Conservation (phyloP, 2,888 invertebrate species). For the Caenorhabditis sp. region DNA sequence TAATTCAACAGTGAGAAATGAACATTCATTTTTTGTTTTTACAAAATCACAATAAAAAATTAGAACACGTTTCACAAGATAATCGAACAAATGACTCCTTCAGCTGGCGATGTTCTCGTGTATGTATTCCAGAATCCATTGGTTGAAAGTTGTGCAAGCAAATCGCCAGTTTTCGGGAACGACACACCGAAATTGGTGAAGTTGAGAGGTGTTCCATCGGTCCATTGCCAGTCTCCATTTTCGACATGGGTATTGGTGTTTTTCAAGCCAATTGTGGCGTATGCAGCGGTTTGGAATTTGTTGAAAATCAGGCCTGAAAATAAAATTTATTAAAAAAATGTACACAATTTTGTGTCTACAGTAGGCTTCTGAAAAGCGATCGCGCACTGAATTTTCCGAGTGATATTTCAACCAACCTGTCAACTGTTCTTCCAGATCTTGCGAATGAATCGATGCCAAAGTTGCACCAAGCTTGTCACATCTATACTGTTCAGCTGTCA, state of each 20-base stretch:
- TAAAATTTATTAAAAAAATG: neutral
- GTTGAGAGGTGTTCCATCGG: neutral
- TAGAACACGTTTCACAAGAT: neutral
- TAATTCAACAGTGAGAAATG: neutral
- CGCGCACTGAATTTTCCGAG: too few relatives aligned
- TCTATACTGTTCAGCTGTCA: conserved; percentile 28
- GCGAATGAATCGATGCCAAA: conserved; percentile 23
- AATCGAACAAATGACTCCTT: neutral
- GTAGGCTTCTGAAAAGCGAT: too few relatives aligned
- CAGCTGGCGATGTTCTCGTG: neutral
- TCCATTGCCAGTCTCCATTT: neutral
- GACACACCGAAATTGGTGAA: neutral
- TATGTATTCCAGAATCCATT: neutral
- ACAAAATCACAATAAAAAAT: too few relatives aligned
- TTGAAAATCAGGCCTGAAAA: neutral
- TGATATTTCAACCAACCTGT: neutral
- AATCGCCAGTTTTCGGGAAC: neutral
- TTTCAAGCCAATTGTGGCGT: neutral
- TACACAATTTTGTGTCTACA: too few relatives aligned
- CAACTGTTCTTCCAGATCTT: neutral
- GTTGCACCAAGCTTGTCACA: conserved; percentile 28
- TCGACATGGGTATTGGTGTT: neutral
- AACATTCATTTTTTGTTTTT: neutral
- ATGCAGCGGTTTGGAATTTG: neutral
- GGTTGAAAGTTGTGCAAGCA: neutral